Base-by-base conservation (phyloP, 2,888 invertebrate species). In the Amphipyra berbera region DNA sequence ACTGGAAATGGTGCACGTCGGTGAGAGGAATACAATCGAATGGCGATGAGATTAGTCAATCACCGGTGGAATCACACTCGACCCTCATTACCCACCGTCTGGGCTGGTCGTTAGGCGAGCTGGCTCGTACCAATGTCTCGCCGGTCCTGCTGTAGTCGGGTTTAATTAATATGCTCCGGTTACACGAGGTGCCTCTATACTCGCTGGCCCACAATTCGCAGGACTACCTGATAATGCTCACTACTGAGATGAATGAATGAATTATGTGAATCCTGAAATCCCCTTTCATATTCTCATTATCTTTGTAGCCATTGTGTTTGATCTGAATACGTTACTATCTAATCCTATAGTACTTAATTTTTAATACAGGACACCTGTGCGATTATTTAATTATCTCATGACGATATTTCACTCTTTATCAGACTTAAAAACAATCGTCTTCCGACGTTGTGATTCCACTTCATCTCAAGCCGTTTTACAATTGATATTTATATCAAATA, bases 1-100 rank as follows among this genome's bases (percentile, higher is more conserved):
- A 58, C 46, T 60, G 52, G 49, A 49, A 49, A 66, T 46, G 45
- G 58, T 41, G 54, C 41, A 13, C 46, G 52, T 59, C 50, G 53
- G 56, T 68, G 64, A 61, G 67, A 46, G 62, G 60, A 76, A 77
- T 65, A 64, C 71, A 63, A 63, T 79, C 55, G 46, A 78, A 78
- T 79, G 72, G 68, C 74, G 68, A 65, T 65, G 69, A 68, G 79
- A 79, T 82, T 79, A 82, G 78, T 73, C 75, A 65, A 74, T 79
- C 73, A 62, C 64, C 62, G 73, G 60, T 68, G 72, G 68, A 79
- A 77, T 78, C 75, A 73, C 81, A 78, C 73, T 77, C 74, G 70
- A 79, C 81, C 80, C 72, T 83, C 81, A 82, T 85, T 84, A 81
- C 68, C 72, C 60, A 68, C 76, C 69, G 75, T 68, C 74, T 76